These are phyloP conservation scores for Eupithecia inturbata DNA, from an alignment of 2,888 invertebrate genomes.

Conservation along the genomic window DNA sequence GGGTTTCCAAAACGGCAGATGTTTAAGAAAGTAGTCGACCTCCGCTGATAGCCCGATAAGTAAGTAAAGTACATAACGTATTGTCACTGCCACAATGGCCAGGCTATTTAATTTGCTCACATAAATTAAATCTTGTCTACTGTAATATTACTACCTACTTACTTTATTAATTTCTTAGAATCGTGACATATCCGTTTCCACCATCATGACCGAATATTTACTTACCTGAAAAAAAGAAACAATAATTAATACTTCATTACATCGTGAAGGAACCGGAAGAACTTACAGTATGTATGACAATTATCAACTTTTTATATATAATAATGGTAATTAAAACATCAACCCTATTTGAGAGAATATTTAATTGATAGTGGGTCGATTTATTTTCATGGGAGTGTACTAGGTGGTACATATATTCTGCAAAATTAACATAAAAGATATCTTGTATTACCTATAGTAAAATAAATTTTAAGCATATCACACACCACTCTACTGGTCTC, in stretches of 20 bases:
- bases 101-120: slow-evolving; percentile 41
- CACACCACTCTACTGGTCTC: background rate
- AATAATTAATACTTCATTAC: slow-evolving; percentile 42
- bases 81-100: slow-evolving; percentile 49
- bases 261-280: background rate
- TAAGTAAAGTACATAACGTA: slow-evolving; percentile 64
- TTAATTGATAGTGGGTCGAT: background rate
- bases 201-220: slow-evolving; percentile 50
- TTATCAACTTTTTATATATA: background rate
- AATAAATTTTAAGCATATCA: background rate
- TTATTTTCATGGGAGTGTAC: background rate
- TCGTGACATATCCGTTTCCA: background rate
- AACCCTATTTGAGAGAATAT: background rate
- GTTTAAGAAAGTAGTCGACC: slow-evolving; percentile 64
- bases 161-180: background rate
- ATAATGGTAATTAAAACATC: background rate
- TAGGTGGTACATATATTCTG: background rate
- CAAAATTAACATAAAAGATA: background rate
- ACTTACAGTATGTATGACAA: background rate
- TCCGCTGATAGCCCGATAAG: slow-evolving; percentile 59
- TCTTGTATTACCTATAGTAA: background rate
- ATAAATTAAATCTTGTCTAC: slow-evolving; percentile 15
- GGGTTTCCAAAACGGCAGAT: slow-evolving; percentile 53
- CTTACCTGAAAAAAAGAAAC: slow-evolving; percentile 60
- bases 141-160: background rate